Evolutionary conservation across 2,113 vertebrate species (phyloP).

Genomic region (Bubo bubo): DNA sequence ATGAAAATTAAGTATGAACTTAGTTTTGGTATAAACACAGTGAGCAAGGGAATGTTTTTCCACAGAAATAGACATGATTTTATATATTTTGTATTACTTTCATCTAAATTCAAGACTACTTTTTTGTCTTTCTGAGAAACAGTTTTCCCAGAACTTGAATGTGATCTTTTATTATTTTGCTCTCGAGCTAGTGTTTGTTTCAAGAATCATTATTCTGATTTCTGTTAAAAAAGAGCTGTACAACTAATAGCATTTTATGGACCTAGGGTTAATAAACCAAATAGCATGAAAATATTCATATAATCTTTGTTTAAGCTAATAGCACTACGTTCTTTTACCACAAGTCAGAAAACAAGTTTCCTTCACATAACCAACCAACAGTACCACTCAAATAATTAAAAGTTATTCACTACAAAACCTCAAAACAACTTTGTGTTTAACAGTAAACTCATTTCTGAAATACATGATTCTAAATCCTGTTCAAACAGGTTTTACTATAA

Average conservation of each 20-base stretch:
- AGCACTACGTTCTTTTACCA: background rate
- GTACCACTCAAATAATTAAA: background rate
- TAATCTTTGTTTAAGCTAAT: background rate
- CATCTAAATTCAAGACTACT: background rate
- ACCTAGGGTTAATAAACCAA: background rate
- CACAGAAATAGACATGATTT: background rate
- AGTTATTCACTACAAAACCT: background rate
- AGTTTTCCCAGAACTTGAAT: background rate
- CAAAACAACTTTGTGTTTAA: background rate
- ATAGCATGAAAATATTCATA: background rate
- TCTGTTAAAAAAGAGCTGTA: background rate
- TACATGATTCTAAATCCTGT: background rate
- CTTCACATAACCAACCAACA: background rate
- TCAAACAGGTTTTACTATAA: background rate
- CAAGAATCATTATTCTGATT: background rate
- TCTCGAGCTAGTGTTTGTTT: background rate
- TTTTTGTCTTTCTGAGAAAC: background rate
- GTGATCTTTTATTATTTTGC: background rate
- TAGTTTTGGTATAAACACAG: background rate
- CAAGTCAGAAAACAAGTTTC: background rate
- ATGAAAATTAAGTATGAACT: background rate
- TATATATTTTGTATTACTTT: background rate
- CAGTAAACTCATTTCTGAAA: background rate
- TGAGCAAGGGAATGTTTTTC: background rate
- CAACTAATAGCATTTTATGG: background rate